Percentiles rank a stretch among this genome's conserved stretches.
Conservation (phyloP, 2,888 invertebrate genomes). For the Buathra laborator region DNA sequence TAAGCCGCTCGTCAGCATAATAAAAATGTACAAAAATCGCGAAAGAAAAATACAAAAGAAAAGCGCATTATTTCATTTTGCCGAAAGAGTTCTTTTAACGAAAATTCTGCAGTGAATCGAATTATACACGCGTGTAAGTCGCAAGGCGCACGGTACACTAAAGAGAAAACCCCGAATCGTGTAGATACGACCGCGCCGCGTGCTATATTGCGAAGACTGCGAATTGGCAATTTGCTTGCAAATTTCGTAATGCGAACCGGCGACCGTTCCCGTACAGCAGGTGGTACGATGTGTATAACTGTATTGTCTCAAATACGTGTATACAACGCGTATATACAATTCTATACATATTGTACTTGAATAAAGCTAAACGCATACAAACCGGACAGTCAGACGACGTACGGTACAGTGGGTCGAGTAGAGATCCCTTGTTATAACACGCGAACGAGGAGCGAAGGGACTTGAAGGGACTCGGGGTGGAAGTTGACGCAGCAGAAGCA, state of each 20-base stretch:
- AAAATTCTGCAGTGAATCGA: background rate
- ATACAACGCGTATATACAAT: background rate
- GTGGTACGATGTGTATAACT: constrained; percentile 36
- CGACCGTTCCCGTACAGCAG: constrained; percentile 52
- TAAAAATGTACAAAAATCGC: too few relatives aligned
- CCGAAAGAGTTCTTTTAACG: background rate
- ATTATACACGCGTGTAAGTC: constrained; percentile 65
- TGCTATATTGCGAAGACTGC: constrained; percentile 73
- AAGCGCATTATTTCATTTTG: too few relatives aligned
- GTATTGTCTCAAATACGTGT: constrained; percentile 14
- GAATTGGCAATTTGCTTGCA: constrained; percentile 85
- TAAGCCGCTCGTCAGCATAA: too few relatives aligned
- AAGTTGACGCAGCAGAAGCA: constrained; percentile 14
- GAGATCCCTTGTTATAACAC: constrained; percentile 7
- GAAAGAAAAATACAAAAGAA: too few relatives aligned
- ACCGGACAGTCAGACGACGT: background rate
- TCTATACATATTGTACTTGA: constrained; percentile 6
- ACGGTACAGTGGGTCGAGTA: background rate
- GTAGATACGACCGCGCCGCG: constrained; percentile 67
- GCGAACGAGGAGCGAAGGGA: constrained; percentile 16
- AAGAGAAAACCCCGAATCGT: constrained; percentile 45
- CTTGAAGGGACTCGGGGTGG: background rate
- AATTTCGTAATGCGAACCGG: constrained; percentile 76
- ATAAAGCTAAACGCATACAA: background rate
- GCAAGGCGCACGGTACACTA: too few relatives aligned